Evolutionary conservation across 2,888 invertebrate genomes (phyloP).

Genomic region (Caenorhabditis sinica): DNA sequence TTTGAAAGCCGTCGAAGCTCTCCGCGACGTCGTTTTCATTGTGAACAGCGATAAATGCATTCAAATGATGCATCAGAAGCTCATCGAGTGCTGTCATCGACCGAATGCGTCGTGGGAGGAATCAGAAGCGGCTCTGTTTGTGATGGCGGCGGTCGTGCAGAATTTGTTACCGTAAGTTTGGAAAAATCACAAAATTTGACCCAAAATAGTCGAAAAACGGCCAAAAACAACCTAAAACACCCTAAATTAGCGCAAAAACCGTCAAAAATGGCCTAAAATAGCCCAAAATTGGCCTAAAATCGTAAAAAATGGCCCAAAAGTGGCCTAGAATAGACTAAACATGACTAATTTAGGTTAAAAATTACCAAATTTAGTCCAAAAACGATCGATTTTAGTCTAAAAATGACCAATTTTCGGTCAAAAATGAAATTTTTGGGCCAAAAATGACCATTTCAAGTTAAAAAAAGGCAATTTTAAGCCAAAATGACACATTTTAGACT

Average conservation of each 20-base stretch:
- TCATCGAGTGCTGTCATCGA: constrained; percentile 84
- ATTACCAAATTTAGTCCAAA: not conserved
- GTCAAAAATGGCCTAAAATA: not conserved
- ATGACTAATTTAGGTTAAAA: not conserved
- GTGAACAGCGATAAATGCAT: constrained; percentile 95
- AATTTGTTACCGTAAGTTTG: constrained; percentile 93
- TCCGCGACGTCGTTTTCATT: constrained; percentile 97
- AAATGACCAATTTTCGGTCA: too few species aligned
- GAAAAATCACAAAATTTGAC: not conserved
- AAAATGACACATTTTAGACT: too few species aligned
- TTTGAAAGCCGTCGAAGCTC: constrained; percentile 88
- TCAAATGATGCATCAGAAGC: constrained; percentile 79
- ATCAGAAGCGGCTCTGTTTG: constrained; percentile 94
- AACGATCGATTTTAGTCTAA: not conserved
- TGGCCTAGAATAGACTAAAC: not conserved
- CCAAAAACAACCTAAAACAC: not conserved
- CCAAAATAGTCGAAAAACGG: not conserved
- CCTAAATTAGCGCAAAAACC: not conserved
- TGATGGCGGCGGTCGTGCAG: constrained; percentile 89
- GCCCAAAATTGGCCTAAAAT: not conserved
- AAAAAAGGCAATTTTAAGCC: too few species aligned
- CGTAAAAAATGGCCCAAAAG: not conserved
- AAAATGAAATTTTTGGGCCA: too few species aligned
- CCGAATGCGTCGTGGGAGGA: constrained; percentile 89
- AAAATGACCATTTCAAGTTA: too few species aligned